Base-by-base conservation (phyloP, 2,797 vertebrate species). In the Acanthurus lineatus region DNA sequence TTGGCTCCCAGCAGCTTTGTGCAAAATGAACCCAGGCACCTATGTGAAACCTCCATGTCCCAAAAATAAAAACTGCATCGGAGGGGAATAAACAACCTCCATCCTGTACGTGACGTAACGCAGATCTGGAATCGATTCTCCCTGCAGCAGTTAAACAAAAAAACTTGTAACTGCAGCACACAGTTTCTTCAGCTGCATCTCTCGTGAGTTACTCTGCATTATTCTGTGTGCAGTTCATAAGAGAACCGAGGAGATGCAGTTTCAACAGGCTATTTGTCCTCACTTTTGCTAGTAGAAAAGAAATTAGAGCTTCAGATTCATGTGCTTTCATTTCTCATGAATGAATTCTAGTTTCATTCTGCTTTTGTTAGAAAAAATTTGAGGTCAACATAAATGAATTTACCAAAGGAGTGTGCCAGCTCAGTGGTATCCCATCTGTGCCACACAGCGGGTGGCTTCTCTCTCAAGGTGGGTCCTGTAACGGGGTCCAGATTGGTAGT, bases 401-500 rank as follows among this genome's bases (percentile, higher is more conserved):
- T 89, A 78, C 73, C 68, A 56, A 77, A 76, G 35, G 56, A 62
- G 67, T 1, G n/a, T 67, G 80, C 83, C 90, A 84, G 82, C 66
- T 82, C 57, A 56, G 45, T 44, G 72, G 76, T 44, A 49, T 81
- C 81, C 91, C 92, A 93, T 93, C 91, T 93, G 90, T 68, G 83
- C 71, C 61, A 60, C 82, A 5, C 83, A 68, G 78, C 38, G 17
- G 85, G 89, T 6, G 74, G 67, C 63, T 82, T 85, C 77, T 87
- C 62, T 81, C 79, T 71, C 74, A 68, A 91, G 89, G 88, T 90
- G 85, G 81, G 77, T 87, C 86, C 83, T 47, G 58, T 83, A 88
- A 89, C 53, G 47, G 78, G 53, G 85, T 79, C 86, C 92, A 94
- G 93, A 92, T 91, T 91, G 92, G 87, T 73, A 42, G 62, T 35